Base-by-base conservation (phyloP, 2,888 invertebrate genomes). In the Nomada fabriciana region DNA sequence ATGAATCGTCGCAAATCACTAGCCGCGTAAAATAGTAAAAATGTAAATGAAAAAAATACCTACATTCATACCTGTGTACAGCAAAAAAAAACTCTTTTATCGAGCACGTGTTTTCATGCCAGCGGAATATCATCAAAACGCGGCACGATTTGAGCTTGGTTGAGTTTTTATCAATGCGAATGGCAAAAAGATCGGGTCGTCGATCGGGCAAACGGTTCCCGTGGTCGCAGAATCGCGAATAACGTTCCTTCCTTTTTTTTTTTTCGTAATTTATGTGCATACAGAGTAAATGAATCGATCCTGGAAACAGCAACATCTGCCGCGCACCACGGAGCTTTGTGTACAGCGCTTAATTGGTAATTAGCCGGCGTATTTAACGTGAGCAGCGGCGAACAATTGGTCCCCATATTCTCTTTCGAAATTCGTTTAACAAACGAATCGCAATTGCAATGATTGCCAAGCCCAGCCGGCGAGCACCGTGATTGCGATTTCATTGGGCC, bases 321-420 rank as follows among this genome's bases (percentile, higher is more conserved):
- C 69, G 67, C 59, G 53, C 74, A 65, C 71, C 72, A 65, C 69
- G 59, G 47, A 80, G 77, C 78, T 80, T 82, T 80, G 83, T 79
- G 78, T 87, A 82, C 83, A 71, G 20, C 69, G 79, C 74, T 88
- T 85, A 88, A 88, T 88, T 88, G 83, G 72, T 88, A 87, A 88
- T 88, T 88, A 88, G 75, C 72, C 69, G 84, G 69, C 79, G 85
- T 88, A 85, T 88, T 88, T 88, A 89, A 89, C 86, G 82, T 60
- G 87, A 83, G 63, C 79, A 60, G 60, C 76, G 68, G 60, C 36
- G 78, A 73, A 85, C 85, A 82, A 81, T 85, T 57, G 72, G 77
- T 60, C 72, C 50, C 53, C 63, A 63, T 74, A 55, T 68, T 70
- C 88, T 83, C 88, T 83, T 81, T 76, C 73, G 65, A 83, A 87